Evolutionary conservation across 2,797 vertebrate species (phyloP), one percentile per base, ranked within the genome.

Genomic region (Harpagifer antarcticus): DNA sequence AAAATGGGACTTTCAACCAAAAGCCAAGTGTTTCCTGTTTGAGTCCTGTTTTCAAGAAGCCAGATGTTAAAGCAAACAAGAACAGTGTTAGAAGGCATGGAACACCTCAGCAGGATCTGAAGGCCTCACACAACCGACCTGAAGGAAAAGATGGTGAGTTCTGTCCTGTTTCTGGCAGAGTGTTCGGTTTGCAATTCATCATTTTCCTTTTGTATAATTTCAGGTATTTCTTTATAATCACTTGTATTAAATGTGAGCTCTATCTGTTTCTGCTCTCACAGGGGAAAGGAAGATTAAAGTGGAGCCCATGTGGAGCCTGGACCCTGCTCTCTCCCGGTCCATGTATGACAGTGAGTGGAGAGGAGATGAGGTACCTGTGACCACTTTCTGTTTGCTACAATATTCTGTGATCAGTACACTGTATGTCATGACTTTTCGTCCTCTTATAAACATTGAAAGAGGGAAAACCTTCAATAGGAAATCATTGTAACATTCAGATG

Each of bases 251-350:
- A 43, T 56, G 15, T 63, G 42, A 52, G 31, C 11, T 3, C 1
- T 5, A 12, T 20, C 9, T 74, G 27, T 27, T 37, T 37, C 3
- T 72, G 11, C 12, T 64, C 37, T 74, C 49, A 20, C 65, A 90
- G 88, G 20, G 9, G 77, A 74, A 4, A 59, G 37, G 73, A 82
- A 52, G 40, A n/a, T 9, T 11, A 54, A 23, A 8, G 78, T 93
- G 93, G 96, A 96, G 62, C 88, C 95, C n/a, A 95, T 92, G 64
- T 99, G 97, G 98, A 99, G 96, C 91, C 27, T 98, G 53, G 98
- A 99, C 87, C 98, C 97, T 1, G 97, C 93, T 31, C 94, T 95
- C 64, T 93, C 95, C 48, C 89, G 97, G 83, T 96, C 96, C 47
- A 93, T 95, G 59, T 97, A 96, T 66, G 93, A 96, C 76, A 95